phyloP scores from a whole-genome alignment of 2,888 invertebrate species.

The Acleris literana region DNA sequence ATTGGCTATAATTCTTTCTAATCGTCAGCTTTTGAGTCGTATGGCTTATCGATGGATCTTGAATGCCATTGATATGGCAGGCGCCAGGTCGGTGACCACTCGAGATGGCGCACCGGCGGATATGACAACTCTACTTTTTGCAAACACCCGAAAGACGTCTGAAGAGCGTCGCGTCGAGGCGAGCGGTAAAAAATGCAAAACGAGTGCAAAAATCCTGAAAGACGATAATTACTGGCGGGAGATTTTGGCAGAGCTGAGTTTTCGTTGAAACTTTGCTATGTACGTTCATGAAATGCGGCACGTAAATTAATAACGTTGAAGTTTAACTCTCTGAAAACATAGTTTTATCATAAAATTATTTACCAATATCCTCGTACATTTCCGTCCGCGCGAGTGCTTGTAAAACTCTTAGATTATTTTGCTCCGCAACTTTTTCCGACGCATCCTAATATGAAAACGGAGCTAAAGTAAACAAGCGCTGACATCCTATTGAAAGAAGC shows the following conservation, averaged over 20 bases:
- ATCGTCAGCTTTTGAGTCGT: conserved; percentile 20
- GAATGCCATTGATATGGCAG: conserved; percentile 37
- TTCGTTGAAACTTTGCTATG: conserved; percentile 11
- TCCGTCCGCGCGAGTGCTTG: not conserved
- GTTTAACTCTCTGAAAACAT: no score
- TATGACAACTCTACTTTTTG: conserved; percentile 73
- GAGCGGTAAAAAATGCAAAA: conserved; percentile 68
- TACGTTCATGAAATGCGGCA: not conserved
- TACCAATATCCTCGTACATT: not conserved
- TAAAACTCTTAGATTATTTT: conserved; percentile 7
- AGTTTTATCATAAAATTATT: not conserved
- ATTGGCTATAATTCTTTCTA: conserved; percentile 29
- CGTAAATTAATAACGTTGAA: not conserved
- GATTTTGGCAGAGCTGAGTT: conserved; percentile 26
- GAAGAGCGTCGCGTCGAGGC: conserved; percentile 60
- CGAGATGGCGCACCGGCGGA: conserved; percentile 62
- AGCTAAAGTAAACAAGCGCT: conserved; percentile 58
- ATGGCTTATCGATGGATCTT: conserved; percentile 14
- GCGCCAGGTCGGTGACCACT: conserved; percentile 65
- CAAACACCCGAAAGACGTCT: conserved; percentile 68
- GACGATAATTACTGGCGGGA: conserved; percentile 39
- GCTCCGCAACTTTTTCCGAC: conserved; percentile 20
- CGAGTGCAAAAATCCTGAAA: conserved; percentile 45
- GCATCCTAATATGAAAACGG: conserved; percentile 42
- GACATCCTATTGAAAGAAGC: conserved; percentile 55